Percentiles rank a stretch among this genome's conserved stretches.
Conservation (phyloP, 2,797 vertebrate species). For the Pteropus rufus region DNA sequence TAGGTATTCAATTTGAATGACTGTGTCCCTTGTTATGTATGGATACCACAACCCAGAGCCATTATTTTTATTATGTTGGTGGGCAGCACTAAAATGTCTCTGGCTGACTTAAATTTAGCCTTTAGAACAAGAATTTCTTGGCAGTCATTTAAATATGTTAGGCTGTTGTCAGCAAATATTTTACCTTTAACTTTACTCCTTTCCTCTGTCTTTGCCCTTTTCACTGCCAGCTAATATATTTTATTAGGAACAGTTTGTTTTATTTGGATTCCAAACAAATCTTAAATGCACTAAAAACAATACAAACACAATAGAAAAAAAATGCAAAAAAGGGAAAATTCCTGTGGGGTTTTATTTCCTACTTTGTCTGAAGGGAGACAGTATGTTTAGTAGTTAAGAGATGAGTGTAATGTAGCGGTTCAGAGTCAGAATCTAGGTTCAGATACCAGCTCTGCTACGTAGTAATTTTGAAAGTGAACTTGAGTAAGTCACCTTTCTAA, state of each 20-base stretch:
- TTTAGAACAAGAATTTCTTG: conserved; percentile 48
- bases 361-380: background rate
- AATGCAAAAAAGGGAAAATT: background rate
- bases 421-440: background rate
- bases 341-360: background rate
- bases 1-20: background rate
- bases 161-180: conserved; percentile 26
- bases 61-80: conserved; percentile 27
- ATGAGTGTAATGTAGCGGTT: background rate
- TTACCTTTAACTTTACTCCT: conserved; percentile 48
- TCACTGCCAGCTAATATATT: conserved; percentile 44
- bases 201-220: background rate
- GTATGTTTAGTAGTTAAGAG: background rate
- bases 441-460: background rate
- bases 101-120: conserved; percentile 31
- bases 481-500: background rate
- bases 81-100: conserved; percentile 24
- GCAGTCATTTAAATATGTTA: conserved; percentile 52
- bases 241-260: conserved; percentile 57
- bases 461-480: conserved; percentile 23
- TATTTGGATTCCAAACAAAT: conserved; percentile 39
- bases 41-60: background rate
- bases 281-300: background rate
- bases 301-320: conserved; percentile 34
- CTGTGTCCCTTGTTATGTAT: background rate